Base-by-base conservation (phyloP, 2,888 invertebrate genomes). In the Pogonocherus hispidulus region DNA sequence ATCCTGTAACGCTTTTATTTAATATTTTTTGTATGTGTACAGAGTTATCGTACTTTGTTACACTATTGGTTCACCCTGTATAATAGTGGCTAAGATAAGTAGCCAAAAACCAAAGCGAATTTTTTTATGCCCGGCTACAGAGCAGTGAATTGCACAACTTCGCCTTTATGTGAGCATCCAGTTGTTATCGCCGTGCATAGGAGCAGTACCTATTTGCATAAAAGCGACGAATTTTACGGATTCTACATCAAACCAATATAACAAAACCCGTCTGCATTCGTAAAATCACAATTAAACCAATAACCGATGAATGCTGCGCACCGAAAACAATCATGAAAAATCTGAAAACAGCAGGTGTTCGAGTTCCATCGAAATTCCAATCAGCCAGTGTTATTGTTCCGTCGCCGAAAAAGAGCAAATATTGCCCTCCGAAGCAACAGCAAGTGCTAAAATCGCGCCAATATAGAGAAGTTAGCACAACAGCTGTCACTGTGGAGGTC, bases 401-500 rank as follows among this genome's bases (percentile, higher is more conserved):
- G 47, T 67, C 59, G 41, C 56, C 41, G 56, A 73, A 77, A 79
- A 77, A 78, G 77, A 77, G 77, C 79, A 77, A 79, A 78, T 77
- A 69, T 60, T 51, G 49, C 52, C 41, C 60, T 51, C 51, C 41
- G 47, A 57, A 63, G 51, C 55, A 44, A 18, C 59, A 64, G 71
- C 73, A 71, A 77, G 76, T 77, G 78, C 74, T 75, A 77, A 79
- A 78, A 76, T 78, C 76, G 74, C 73, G 71, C 75, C 73, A 72
- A 78, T 79, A 76, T 73, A 77, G 79, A 79, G 76, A 78, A 78
- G 76, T 80, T 79, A 77, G 72, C 70, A 67, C 72, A 80, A 81
- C 81, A 81, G 81, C 80, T 81, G 81, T 81, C 80, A 77, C 78
- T 74, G 71, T 59, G 70, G 63, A 76, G 77, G 77, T 77, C 79